Conservation (phyloP, 2,113 vertebrate species). For the Chaetura pelagica region DNA sequence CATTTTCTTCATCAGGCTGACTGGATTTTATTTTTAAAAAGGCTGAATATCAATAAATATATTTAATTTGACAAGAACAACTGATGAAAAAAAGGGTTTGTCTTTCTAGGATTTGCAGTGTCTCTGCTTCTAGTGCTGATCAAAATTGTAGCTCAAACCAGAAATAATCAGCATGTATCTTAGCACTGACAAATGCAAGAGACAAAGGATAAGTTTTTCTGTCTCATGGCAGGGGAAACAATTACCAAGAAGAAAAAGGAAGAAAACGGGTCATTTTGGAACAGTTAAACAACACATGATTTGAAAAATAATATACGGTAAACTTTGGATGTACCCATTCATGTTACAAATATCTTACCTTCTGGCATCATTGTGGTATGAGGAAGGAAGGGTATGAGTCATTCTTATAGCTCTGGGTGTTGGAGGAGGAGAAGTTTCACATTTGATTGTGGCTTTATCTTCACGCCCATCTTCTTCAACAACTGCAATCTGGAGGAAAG, state of each 20-base stretch:
- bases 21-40: not conserved
- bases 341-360: slow-evolving; percentile 73
- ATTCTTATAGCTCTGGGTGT: slow-evolving; percentile 94
- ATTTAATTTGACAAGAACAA: not conserved
- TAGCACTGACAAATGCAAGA: not conserved
- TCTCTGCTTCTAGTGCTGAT: not conserved
- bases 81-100: not conserved
- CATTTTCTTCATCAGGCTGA: not conserved
- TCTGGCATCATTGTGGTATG: slow-evolving; percentile 93
- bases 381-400: slow-evolving; percentile 96
- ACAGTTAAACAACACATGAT: not conserved
- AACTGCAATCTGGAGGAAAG: slow-evolving; percentile 85
- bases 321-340: not conserved
- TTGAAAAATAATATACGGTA: not conserved
- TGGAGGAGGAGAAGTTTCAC: slow-evolving; percentile 95
- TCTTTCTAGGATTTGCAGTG: not conserved
- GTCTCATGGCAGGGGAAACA: not conserved
- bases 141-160: not conserved
- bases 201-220: not conserved
- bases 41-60: not conserved
- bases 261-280: not conserved
- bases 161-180: not conserved
- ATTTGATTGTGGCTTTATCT: slow-evolving; percentile 99
- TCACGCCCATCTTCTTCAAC: slow-evolving; percentile 96
- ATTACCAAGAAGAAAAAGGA: not conserved